Conservation (phyloP, 2,888 invertebrate genomes). For the Parnassius glacialis region DNA sequence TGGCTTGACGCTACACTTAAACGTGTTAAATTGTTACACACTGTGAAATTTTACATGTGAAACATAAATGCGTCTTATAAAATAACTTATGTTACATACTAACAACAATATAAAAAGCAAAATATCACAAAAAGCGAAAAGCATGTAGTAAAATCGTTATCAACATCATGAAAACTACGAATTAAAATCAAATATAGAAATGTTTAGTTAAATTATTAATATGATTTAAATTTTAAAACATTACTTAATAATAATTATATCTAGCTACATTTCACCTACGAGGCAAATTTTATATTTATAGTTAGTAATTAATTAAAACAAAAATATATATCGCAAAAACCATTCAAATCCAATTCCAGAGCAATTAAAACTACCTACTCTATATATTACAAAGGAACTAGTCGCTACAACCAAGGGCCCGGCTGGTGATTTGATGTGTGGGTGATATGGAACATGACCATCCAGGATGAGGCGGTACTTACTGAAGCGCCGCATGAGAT, state of each 20-base stretch:
- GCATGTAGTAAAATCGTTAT: constrained; percentile 27
- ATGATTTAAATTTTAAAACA: constrained; percentile 39
- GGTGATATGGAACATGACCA: constrained; percentile 40
- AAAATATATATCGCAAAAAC: constrained; percentile 55
- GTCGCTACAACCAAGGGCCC: constrained; percentile 22
- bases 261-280: constrained; percentile 70
- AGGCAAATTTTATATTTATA: constrained; percentile 57
- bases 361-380: constrained; percentile 45
- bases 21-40: constrained; percentile 30
- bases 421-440: constrained; percentile 42
- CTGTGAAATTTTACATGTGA: constrained; percentile 47
- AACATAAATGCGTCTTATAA: constrained; percentile 29
- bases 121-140: constrained; percentile 76
- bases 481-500: constrained; percentile 92
- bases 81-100: constrained; percentile 34
- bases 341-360: constrained; percentile 63
- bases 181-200: constrained; percentile 6
- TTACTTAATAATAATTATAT: constrained; percentile 35
- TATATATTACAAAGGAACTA: constrained; percentile 58
- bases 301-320: constrained; percentile 53
- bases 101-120: constrained; percentile 60
- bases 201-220: constrained; percentile 29
- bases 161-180: constrained; percentile 14
- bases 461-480: constrained; percentile 82
- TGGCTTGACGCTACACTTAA: constrained; percentile 26